phyloP scores from a whole-genome alignment of 2,888 invertebrate species.

The Pandemis cinnamomeana region DNA sequence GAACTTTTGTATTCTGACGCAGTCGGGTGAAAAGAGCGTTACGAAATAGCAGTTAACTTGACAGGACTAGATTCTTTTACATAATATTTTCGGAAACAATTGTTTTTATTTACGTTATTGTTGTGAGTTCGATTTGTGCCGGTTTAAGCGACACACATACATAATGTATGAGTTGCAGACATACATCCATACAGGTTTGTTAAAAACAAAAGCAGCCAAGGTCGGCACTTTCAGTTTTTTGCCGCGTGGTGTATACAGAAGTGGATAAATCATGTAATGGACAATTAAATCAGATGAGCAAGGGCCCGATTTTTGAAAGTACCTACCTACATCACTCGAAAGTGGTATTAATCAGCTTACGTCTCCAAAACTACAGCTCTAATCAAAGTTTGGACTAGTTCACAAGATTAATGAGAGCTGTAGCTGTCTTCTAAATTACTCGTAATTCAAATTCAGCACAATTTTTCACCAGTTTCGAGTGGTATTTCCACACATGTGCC shows the following conservation, averaged over 20 bases:
- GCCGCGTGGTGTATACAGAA: neutral
- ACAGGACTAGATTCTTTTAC: neutral
- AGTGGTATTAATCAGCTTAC: too few relatives aligned
- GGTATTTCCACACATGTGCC: too few relatives aligned
- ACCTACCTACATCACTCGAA: too few relatives aligned
- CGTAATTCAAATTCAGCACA: too few relatives aligned
- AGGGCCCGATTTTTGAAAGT: too few relatives aligned
- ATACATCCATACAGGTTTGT: constrained; percentile 19
- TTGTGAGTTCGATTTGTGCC: neutral
- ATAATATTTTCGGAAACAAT: neutral
- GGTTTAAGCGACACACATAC: constrained; percentile 10
- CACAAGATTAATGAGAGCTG: too few relatives aligned
- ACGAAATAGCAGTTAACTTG: neutral
- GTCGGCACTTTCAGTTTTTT: constrained; percentile 36
- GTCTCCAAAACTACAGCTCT: too few relatives aligned
- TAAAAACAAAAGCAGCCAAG: constrained; percentile 31
- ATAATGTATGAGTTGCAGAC: constrained; percentile 30
- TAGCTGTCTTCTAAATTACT: too few relatives aligned
- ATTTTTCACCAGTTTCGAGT: too few relatives aligned
- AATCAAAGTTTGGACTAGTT: too few relatives aligned
- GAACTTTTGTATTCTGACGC: too few relatives aligned
- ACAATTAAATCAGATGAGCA: neutral
- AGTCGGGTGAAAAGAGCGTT: too few relatives aligned
- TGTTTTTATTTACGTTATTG: neutral
- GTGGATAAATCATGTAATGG: neutral